Percentiles rank a stretch among this genome's conserved stretches.
Evolutionary conservation across 2,113 vertebrate species (phyloP).

Genomic region (Gnathonemus echidnorhynchus): DNA sequence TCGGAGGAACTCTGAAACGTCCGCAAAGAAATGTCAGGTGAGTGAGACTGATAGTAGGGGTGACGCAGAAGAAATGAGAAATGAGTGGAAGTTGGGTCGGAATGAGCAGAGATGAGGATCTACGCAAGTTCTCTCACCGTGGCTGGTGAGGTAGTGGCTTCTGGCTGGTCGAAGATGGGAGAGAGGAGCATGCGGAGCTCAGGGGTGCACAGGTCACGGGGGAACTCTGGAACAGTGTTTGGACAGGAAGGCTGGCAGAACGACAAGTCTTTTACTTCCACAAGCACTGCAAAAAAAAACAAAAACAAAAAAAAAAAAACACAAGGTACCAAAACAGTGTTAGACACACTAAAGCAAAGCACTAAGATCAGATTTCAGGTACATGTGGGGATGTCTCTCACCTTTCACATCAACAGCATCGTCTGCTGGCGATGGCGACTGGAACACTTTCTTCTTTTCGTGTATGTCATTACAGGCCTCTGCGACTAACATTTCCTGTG

Average conservation of each 20-base stretch:
- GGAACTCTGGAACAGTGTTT: constrained; percentile 43
- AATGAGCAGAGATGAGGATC: not conserved
- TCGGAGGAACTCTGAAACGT: constrained; percentile 30
- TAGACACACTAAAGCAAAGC: not conserved
- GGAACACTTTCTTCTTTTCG: constrained; percentile 42
- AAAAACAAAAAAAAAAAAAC: not conserved
- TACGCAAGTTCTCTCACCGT: constrained; percentile 31
- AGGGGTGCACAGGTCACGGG: constrained; percentile 70
- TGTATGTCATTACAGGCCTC: constrained; percentile 22
- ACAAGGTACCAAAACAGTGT: not conserved
- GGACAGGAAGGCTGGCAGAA: constrained; percentile 51
- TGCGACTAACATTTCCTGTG: not conserved
- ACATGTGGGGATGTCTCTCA: constrained; percentile 24
- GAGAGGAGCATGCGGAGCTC: constrained; percentile 67
- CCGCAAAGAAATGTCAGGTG: not conserved
- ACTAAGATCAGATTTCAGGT: not conserved
- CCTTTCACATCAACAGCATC: constrained; percentile 45
- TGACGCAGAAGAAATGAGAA: constrained; percentile 19
- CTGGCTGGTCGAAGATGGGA: constrained; percentile 62
- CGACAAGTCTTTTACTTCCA: constrained; percentile 41
- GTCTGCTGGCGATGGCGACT: constrained; percentile 33
- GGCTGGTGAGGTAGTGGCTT: not conserved
- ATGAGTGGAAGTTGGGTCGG: not conserved
- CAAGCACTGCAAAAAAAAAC: constrained; percentile 33
- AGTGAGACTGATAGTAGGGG: constrained; percentile 38